phyloP scores from a whole-genome alignment of 2,888 invertebrate genomes.

The Marasmarcha lunaedactyla region DNA sequence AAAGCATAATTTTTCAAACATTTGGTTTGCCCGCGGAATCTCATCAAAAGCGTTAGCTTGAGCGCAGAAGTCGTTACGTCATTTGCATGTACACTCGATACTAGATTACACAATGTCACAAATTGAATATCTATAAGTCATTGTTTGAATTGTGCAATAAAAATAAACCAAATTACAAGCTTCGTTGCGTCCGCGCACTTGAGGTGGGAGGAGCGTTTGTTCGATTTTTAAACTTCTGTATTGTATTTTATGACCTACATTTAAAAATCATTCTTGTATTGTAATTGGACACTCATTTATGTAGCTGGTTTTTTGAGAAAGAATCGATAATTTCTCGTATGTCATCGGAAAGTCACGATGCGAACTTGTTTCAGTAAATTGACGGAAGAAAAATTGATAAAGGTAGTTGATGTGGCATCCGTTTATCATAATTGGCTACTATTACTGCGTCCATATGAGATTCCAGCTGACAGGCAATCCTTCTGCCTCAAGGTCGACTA shows the following conservation, averaged over 20 bases:
- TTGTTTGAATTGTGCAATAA: constrained; percentile 21
- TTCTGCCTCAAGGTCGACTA: background rate
- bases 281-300: no score
- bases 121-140: constrained; percentile 27
- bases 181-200: background rate
- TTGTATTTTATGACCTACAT: no score
- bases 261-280: no score
- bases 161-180: constrained; percentile 15
- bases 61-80: constrained; percentile 18
- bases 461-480: constrained; percentile 1
- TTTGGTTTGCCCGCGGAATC: constrained; percentile 18
- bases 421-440: background rate
- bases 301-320: no score
- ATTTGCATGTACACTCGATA: constrained; percentile 14
- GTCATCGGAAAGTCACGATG: no score
- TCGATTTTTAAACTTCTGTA: no score
- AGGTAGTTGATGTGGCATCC: constrained; percentile 15
- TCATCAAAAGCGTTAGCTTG: constrained; percentile 6
- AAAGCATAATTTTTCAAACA: no score
- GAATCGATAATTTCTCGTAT: no score
- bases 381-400: constrained; percentile 3
- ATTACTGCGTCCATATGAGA: background rate
- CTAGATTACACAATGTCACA: constrained; percentile 25
- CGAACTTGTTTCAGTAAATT: background rate
- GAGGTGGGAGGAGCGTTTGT: constrained; percentile 24